Conservation (phyloP, 2,113 vertebrate genomes). For the Platycercus adscitus region DNA sequence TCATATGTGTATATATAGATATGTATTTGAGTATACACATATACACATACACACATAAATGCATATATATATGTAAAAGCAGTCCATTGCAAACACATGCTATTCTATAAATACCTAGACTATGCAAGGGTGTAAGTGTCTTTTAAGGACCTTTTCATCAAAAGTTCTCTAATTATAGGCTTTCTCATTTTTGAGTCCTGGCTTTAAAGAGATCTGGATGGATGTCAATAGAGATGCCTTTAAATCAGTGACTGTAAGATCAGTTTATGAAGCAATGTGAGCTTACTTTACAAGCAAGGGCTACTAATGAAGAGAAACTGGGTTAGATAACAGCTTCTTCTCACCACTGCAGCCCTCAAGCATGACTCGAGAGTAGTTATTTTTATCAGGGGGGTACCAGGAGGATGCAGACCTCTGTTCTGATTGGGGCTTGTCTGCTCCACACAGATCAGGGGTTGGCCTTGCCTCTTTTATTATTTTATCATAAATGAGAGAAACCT, state of each 20-base stretch:
- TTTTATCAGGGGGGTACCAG: background rate
- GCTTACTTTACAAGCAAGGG: background rate
- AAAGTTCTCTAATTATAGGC: slow-evolving; percentile 3
- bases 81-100: background rate
- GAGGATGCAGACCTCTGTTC: background rate
- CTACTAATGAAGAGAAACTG: background rate
- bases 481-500: background rate
- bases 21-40: background rate
- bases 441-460: fast-evolving
- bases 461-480: background rate
- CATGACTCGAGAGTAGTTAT: background rate
- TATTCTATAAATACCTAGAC: slow-evolving; percentile 17
- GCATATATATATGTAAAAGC: background rate
- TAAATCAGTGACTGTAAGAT: background rate
- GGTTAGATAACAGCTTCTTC: background rate
- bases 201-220: background rate
- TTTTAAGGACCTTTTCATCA: slow-evolving; percentile 43
- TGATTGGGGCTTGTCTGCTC: background rate
- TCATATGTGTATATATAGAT: background rate
- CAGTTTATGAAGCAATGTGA: background rate
- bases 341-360: background rate
- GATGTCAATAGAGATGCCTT: background rate
- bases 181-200: background rate
- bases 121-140: background rate
- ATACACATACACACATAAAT: fast-evolving